Evolutionary conservation across 2,888 invertebrate species (phyloP).

Genomic region (Conus canariensis): DNA sequence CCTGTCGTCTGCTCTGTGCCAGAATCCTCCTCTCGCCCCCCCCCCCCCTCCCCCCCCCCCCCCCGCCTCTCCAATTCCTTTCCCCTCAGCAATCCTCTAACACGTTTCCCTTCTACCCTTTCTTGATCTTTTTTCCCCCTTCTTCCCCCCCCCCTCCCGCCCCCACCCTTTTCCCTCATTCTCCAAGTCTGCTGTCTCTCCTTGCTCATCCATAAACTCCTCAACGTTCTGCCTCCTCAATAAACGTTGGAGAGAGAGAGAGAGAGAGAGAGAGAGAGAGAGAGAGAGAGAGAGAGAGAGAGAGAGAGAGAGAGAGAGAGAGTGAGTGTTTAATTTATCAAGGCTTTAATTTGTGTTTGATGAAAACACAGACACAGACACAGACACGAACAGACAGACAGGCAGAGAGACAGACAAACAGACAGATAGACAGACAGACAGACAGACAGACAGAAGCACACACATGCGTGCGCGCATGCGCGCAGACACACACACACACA

Average conservation of each 20-base stretch:
- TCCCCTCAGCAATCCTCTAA: too few relatives aligned
- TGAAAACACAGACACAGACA: not conserved
- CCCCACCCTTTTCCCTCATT: too few relatives aligned
- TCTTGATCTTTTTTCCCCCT: too few relatives aligned
- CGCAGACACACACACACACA: too few relatives aligned
- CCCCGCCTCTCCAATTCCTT: too few relatives aligned
- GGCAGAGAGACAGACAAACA: not conserved
- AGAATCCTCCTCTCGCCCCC: too few relatives aligned
- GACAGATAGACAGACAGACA: not conserved
- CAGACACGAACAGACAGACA: not conserved
- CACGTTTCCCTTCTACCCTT: too few relatives aligned
- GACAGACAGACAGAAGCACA: not conserved
- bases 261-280: not conserved
- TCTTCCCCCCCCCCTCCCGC: too few relatives aligned
- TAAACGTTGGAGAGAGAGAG: not conserved
- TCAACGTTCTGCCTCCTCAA: not conserved
- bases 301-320: not conserved
- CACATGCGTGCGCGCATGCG: not conserved
- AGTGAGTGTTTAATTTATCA: not conserved
- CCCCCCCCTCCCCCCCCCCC: too few relatives aligned
- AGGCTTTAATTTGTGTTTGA: too few relatives aligned
- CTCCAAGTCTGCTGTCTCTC: not conserved
- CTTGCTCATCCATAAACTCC: not conserved
- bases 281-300: not conserved
- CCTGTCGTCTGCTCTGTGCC: too few relatives aligned